A percentile compares a stretch with the other conserved stretches of the same genome.
These are phyloP conservation scores for Anas georgica DNA, from an alignment of 2,797 vertebrate species.

Conservation along the genomic window DNA sequence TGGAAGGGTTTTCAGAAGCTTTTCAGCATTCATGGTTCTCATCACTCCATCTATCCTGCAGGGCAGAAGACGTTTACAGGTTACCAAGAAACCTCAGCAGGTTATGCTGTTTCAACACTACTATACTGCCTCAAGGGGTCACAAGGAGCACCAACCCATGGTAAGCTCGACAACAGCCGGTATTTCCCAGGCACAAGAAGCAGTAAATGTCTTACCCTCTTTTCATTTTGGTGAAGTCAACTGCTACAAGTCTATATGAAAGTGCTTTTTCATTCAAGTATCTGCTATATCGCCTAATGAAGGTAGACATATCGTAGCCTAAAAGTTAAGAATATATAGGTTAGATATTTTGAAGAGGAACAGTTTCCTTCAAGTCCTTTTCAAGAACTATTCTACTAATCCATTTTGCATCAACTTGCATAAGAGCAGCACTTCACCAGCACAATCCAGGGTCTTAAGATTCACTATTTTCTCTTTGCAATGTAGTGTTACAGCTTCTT, in stretches of 20 bases:
- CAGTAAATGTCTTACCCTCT: slow-evolving; percentile 82
- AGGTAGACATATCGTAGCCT: slow-evolving; percentile 95
- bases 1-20: slow-evolving; percentile 92
- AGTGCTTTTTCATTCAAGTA: slow-evolving; percentile 98
- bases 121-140: background rate
- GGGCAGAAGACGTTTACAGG: background rate
- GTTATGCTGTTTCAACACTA: background rate
- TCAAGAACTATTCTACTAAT: background rate
- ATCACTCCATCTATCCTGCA: slow-evolving; percentile 89
- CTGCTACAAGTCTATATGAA: slow-evolving; percentile 91
- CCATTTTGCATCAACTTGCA: background rate
- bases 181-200: background rate
- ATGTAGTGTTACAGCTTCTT: background rate
- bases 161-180: background rate
- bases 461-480: background rate
- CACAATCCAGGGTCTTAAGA: background rate
- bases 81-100: background rate
- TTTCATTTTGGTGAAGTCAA: slow-evolving; percentile 97
- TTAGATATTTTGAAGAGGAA: background rate
- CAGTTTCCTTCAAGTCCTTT: background rate
- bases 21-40: slow-evolving; percentile 92
- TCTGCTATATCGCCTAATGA: slow-evolving; percentile 93
- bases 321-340: slow-evolving; percentile 26
- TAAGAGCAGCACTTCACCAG: background rate
- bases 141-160: background rate